Conservation (phyloP, 2,888 invertebrate species). For the Conops quadrifasciatus region DNA sequence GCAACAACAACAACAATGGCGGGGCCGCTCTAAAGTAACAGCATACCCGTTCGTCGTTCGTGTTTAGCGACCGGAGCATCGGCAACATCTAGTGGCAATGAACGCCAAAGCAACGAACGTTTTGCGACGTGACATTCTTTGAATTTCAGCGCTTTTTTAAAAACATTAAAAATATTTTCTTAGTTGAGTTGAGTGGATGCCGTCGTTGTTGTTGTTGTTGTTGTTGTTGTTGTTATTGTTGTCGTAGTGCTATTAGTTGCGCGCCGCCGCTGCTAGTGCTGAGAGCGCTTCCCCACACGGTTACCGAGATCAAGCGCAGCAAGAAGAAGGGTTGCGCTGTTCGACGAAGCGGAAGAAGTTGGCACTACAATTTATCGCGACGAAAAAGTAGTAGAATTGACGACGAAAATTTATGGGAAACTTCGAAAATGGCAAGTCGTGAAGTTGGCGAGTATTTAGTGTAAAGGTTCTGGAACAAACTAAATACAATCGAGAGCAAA, state of each 20-base stretch:
- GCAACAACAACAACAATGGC: constrained; percentile 1
- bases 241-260: not conserved
- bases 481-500: no score
- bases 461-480: no score
- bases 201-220: not conserved
- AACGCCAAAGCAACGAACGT: constrained; percentile 17
- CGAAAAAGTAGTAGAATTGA: not conserved
- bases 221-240: not conserved
- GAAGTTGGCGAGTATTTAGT: not conserved
- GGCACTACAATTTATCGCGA: not conserved
- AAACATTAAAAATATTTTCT: constrained; percentile 39
- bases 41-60: no score
- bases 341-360: not conserved
- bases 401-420: not conserved
- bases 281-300: no score
- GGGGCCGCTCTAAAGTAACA: not conserved
- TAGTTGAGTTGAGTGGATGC: not conserved
- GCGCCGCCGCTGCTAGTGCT: not conserved
- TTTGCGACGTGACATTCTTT: constrained; percentile 37
- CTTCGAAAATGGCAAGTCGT: not conserved
- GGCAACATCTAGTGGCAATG: constrained; percentile 19
- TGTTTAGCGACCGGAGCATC: not conserved
- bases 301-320: no score
- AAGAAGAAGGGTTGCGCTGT: not conserved
- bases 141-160: constrained; percentile 37